Evolutionary conservation across 2,113 vertebrate genomes (phyloP), one percentile per base, ranked within the genome.

Genomic region (Ictalurus punctatus): DNA sequence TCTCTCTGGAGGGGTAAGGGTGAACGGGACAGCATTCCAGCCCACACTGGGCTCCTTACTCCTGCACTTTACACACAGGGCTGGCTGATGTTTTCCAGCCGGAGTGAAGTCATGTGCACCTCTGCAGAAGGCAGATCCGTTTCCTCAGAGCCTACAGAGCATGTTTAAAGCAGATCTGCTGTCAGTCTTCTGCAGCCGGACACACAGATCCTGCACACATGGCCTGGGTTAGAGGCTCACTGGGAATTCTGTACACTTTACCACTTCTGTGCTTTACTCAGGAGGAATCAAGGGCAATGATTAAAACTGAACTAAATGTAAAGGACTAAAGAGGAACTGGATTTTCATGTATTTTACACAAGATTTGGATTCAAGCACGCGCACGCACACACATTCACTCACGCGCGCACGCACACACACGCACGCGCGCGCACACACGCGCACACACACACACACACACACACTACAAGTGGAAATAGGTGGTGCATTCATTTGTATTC

Each of bases 41-140:
- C 27, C 17, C 37, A 44, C 67, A 71, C 81, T 76, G 65, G 67
- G 52, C 81, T 74, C 81, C 83, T 74, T 84, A 73, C 63, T 69
- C 83, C 40, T 84, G 83, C 83, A 69, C 71, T 86, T 78, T 81
- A 88, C 37, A 69, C 63, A 27, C 79, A 3, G 25, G 21, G 27
- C 37, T n/a, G 67, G 23, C 52, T 88, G 81, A 84, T 54, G 58
- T 61, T 84, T 88, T 74, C 87, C 87, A 88, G 80, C 87, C 79
- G 30, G 25, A 83, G 80, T 88, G 87, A 88, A 83, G 87, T 88
- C 87, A 88, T 83, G 23, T 40, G 54, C 30, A 61, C 63, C 67
- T 88, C 80, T 83, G 80, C 52, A 83, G 87, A 86, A 58, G 48
- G 80, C 80, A 73, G 87, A 17, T 73, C 80, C 1, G 34, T 88